Base-by-base conservation (phyloP, 2,888 invertebrate genomes). In the Scelioninae gen. 1 region DNA sequence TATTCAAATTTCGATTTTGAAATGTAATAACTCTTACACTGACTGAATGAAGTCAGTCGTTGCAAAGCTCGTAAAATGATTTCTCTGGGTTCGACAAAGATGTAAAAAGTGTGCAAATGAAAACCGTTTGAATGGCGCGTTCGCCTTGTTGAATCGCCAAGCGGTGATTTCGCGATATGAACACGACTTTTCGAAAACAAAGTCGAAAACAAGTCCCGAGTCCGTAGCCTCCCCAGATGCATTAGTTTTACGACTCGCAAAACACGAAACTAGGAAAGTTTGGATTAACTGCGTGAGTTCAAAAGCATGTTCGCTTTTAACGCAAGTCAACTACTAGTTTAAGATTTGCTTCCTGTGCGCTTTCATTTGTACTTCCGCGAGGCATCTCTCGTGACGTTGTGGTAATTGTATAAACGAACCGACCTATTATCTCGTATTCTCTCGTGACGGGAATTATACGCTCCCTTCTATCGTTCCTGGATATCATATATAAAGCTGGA, bases 361-460 rank as follows among this genome's bases (percentile, higher is more conserved):
- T 53, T 66, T 53, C 76, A 55, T 47, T 63, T 55, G 69, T 53
- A 80, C 65, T 81, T 81, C 75, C 74, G 74, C 51, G 69, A 72
- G 74, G 51, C 62, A 62, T 74, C 55, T 32, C 56, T 31, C 29
- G 47, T 47, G 69, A 65, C 65, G 58, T 49, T 45, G 65, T 62
- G 31, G 63, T 82, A 78, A 84, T 78, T 83, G 83, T 69, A 81
- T 75, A 75, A 83, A 83, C 84, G 81, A 81, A 85, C 76, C 45
- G 45, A 75, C 58, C 75, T 80, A 55, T 78, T 82, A 84, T 75
- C 68, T 55, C 56, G 45, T 69, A 63, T 65, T 71, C 66, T 69
- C 34, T 62, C 72, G 76, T 55, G 76, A 72, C 58, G 62, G 58
- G 75, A 78, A 65, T 84, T 82, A 72, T 71, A 65, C 55, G 71